Evolutionary conservation across 2,113 vertebrate species (phyloP).

Genomic region (Ariopsis seemanni): DNA sequence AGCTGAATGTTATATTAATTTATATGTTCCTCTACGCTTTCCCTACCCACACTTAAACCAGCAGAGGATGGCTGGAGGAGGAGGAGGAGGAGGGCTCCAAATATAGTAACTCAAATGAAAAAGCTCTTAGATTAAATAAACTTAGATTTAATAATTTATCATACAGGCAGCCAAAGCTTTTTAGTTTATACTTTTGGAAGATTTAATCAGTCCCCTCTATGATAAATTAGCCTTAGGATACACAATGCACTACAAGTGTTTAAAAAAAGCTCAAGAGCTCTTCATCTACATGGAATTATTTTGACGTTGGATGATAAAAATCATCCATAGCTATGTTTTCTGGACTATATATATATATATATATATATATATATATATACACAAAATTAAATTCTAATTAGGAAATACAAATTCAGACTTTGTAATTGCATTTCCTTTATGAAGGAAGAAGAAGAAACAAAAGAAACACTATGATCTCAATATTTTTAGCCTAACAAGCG

Average conservation of each 20-base stretch:
- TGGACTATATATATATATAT: background rate
- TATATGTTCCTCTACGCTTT: background rate
- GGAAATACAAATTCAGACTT: background rate
- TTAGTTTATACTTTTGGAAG: slow-evolving; percentile 19
- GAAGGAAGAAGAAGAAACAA: background rate
- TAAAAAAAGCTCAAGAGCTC: slow-evolving; percentile 15
- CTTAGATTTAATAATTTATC: slow-evolving; percentile 9
- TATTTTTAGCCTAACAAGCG: background rate
- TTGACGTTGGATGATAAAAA: background rate
- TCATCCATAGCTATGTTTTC: background rate
- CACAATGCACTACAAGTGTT: slow-evolving; percentile 1
- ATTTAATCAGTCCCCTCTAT: background rate
- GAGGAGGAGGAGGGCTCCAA: background rate
- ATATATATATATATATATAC: too few species aligned
- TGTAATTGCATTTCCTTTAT: background rate
- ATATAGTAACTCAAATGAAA: slow-evolving; percentile 13
- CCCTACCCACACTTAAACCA: background rate
- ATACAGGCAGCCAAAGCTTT: slow-evolving; percentile 13
- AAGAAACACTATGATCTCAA: background rate
- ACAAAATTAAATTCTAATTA: background rate
- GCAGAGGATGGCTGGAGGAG: background rate
- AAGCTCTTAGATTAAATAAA: slow-evolving; percentile 29
- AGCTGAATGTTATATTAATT: background rate
- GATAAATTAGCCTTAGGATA: slow-evolving; percentile 11
- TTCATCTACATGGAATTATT: slow-evolving; percentile 4